Base-by-base conservation (phyloP, 2,113 vertebrate species). In the Ornithorhynchus anatinus region DNA sequence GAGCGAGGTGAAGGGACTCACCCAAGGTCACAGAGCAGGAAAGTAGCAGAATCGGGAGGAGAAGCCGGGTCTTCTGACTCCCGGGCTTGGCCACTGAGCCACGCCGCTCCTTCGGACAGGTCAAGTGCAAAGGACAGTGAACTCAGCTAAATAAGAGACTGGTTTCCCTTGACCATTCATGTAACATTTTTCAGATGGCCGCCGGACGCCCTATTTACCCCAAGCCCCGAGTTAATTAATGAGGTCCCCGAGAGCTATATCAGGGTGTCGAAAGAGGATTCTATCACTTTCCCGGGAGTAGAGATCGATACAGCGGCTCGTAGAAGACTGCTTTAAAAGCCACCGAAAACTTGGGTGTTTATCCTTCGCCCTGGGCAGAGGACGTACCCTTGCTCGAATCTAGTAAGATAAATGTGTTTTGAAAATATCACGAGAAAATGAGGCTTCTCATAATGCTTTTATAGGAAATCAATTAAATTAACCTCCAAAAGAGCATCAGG, bases 391-490 rank as follows among this genome's bases (percentile, higher is more conserved):
- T 23, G 45, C 68, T 73, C 37, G 58, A 32, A 44, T 81, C 69
- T 61, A 61, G 48, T 31, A 0, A 3, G 39, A 59, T 47, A 58
- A 76, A 75, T 53, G 36, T 36, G 57, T 59, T 70, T 47, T 33
- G 40, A 66, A 64, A 76, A 43, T 61, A 59, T 45, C 48, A 4
- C 51, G 54, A 76, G 51, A 59, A 71, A 79, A 83, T 45, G 42
- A 37, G 20, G 59, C 33, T 63, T 69, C 51, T 35, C 47, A 33
- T 36, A 52, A 6, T n/a, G n/a, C n/a, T n/a, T n/a, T n/a, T n/a
- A n/a, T 38, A 62, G 38, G 63, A 72, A 67, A 59, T 48, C 69
- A 52, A 59, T 78, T 83, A 65, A 56, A 81, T 81, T 40, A 80
- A 56, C 62, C 50, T 76, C 50, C 53, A 47, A 7, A 7, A 56